Evolutionary conservation across 2,113 vertebrate genomes (phyloP).

Genomic region (Hippocampus mohnikei): DNA sequence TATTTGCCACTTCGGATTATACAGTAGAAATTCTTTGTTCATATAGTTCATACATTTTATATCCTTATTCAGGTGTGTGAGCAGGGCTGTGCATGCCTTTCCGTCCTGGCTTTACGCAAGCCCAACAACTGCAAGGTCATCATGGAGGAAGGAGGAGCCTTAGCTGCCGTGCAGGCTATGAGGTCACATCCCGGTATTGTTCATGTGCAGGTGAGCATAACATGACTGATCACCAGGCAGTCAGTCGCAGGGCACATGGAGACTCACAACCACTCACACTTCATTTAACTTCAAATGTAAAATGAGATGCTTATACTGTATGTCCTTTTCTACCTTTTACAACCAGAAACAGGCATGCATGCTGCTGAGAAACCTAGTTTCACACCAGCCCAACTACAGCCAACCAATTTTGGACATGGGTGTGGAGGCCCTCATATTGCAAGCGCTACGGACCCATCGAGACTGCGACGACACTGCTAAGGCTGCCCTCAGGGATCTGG

Average conservation of each 20-base stretch:
- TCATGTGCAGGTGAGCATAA: constrained; percentile 80
- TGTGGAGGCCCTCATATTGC: constrained; percentile 82
- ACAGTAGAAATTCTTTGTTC: background rate
- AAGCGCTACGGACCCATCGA: constrained; percentile 76
- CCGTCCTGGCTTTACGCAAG: constrained; percentile 86
- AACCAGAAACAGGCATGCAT: constrained; percentile 90
- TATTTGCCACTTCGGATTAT: background rate
- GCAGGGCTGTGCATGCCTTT: constrained; percentile 85
- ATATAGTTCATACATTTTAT: background rate
- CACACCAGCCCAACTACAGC: constrained; percentile 74
- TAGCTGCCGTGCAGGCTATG: constrained; percentile 88
- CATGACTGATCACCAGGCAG: background rate
- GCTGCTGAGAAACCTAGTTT: constrained; percentile 89
- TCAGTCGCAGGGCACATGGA: no score
- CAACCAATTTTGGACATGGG: constrained; percentile 88
- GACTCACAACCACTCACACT: no score
- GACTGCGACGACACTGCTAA: constrained; percentile 84
- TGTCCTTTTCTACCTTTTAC: background rate
- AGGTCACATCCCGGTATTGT: constrained; percentile 74
- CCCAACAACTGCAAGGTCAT: constrained; percentile 86
- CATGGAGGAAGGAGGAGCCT: constrained; percentile 83
- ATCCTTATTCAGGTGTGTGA: constrained; percentile 82
- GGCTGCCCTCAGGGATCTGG: constrained; percentile 88
- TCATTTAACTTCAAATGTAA: no score
- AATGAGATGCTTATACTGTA: no score